phyloP scores from a whole-genome alignment of 2,113 vertebrate species.

The Tragulus kanchil region DNA sequence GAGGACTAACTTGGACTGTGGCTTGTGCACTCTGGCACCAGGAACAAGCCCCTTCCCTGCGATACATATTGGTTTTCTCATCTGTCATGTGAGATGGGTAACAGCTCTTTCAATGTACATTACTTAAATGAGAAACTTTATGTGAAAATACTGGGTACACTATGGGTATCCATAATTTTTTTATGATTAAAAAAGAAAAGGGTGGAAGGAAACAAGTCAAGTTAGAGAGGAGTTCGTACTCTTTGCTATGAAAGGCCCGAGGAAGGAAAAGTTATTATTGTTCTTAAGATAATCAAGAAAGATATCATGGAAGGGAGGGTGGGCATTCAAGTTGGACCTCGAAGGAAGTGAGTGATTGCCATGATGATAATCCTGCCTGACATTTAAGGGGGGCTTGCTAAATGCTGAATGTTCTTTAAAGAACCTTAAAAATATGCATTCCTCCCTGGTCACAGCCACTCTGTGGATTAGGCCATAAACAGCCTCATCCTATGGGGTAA shows the following conservation, averaged over 20 bases:
- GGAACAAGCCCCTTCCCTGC: neutral
- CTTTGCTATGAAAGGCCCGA: neutral
- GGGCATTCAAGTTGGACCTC: neutral
- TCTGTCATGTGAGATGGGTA: neutral
- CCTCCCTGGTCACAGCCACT: neutral
- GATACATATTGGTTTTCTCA: neutral
- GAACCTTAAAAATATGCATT: neutral
- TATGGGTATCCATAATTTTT: too few species aligned
- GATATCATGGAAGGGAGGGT: neutral
- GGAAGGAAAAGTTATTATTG: neutral
- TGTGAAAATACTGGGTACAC: neutral
- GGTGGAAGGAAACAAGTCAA: neutral
- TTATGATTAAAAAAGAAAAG: neutral
- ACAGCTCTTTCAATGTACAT: neutral
- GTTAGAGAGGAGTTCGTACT: neutral
- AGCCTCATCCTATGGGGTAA: neutral
- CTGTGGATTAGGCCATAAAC: neutral
- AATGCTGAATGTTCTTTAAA: neutral
- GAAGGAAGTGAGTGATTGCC: neutral
- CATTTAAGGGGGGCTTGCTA: neutral
- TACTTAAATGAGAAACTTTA: neutral
- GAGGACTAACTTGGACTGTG: neutral
- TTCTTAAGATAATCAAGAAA: slow-evolving; percentile 36
- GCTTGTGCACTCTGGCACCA: neutral
- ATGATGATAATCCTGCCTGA: neutral